These are phyloP conservation scores for Phocoena phocoena DNA, from an alignment of 2,113 vertebrate genomes.

Conservation along the genomic window DNA sequence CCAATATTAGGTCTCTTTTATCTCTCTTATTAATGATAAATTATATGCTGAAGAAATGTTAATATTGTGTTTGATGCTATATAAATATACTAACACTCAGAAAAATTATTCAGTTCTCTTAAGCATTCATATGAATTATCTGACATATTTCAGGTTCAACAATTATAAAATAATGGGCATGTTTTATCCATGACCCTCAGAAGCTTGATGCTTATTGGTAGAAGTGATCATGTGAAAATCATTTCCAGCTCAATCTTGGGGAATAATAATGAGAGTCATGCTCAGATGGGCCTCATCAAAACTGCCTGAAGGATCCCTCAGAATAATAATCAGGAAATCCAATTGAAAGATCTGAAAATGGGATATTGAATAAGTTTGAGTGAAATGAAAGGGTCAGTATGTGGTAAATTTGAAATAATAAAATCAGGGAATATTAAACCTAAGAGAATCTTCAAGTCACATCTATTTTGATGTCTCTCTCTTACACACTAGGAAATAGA, in stretches of 20 bases:
- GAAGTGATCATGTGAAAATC: neutral
- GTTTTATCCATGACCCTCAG: neutral
- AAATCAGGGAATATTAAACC: neutral
- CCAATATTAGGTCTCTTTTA: neutral
- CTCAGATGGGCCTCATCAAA: neutral
- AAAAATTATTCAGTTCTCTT: neutral
- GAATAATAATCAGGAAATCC: neutral
- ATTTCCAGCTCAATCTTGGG: neutral
- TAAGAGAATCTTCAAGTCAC: neutral
- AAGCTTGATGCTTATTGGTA: neutral
- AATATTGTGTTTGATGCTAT: neutral
- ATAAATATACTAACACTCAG: neutral
- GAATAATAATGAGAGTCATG: neutral
- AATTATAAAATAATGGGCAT: neutral
- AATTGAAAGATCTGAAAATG: neutral
- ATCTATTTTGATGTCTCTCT: neutral
- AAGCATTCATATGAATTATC: neutral
- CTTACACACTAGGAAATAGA: neutral
- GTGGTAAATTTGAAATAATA: neutral
- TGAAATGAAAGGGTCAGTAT: neutral
- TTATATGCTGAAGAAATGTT: neutral
- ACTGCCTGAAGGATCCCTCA: neutral
- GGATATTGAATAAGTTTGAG: neutral
- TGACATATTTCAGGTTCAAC: neutral
- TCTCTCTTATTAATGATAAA: neutral